Evolutionary conservation across 2,113 vertebrate species (phyloP).

Genomic region (Dicerorhinus sumatrensis): DNA sequence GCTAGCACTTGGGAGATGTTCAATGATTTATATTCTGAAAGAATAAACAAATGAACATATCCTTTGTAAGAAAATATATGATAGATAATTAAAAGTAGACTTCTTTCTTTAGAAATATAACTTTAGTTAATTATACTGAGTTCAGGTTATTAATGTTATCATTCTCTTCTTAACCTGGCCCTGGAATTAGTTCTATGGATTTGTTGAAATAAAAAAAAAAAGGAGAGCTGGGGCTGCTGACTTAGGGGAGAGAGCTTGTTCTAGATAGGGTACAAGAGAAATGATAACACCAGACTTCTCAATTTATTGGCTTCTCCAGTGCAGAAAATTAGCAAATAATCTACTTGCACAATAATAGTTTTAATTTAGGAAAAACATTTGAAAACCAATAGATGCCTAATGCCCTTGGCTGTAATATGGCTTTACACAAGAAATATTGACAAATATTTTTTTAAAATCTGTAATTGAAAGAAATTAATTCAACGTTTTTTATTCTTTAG

Average conservation of each 20-base stretch:
- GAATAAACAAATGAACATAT: not conserved
- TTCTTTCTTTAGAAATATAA: not conserved
- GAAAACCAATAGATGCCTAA: slow-evolving; percentile 20
- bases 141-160: not conserved
- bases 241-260: not conserved
- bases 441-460: not conserved
- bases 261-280: not conserved
- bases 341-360: not conserved
- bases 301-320: not conserved
- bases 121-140: not conserved
- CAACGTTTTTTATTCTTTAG: not conserved
- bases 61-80: not conserved
- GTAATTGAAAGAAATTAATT: not conserved
- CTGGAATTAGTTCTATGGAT: slow-evolving; percentile 4
- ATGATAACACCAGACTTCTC: not conserved
- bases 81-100: not conserved
- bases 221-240: not conserved
- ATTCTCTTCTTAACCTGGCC: not conserved
- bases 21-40: not conserved
- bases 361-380: not conserved
- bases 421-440: not conserved
- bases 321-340: not conserved
- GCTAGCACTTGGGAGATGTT: not conserved
- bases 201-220: not conserved
- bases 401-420: not conserved